Evolutionary conservation across 2,888 invertebrate genomes (phyloP), one percentile per base, ranked within the genome.

Genomic region (Apodemia hepburni): DNA sequence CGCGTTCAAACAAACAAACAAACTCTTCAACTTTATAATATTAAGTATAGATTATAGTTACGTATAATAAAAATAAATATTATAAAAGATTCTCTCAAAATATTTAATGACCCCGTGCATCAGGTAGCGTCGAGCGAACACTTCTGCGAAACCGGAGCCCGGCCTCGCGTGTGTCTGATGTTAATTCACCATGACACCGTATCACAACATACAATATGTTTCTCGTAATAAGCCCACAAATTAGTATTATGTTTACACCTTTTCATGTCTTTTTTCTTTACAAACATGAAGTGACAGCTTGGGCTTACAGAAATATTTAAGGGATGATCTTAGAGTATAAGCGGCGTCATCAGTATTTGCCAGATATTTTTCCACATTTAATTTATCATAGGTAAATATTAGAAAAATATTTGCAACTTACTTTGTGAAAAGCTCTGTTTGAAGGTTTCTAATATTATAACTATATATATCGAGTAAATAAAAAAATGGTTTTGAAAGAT

Each of bases 121-220:
- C 77, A 73, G 78, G 75, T 80, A 84, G 86, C 84, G 87, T 84
- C 78, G 81, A 80, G 81, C 78, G 80, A 81, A 87, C 89, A 85
- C 87, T 89, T 88, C 88, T 85, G 80, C 77, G 90, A 88, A 90
- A 90, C 82, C 78, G 76, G 87, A 89, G 80, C 79, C 71, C 67
- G 65, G 67, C 73, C 75, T 72, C 70, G 74, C 22, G 51, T 51
- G 51, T 17, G 70, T 71, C 71, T 81, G 84, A 85, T 70, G 77
- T 73, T 87, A 85, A 87, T 77, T 65, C 74, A 74, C 66, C 71
- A 66, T 70, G 89, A 89, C 89, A 79, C 67, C 73, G 72, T 84
- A 88, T 88, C 89, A 91, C 83, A 89, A 89, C 84, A 88, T 79
- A 85, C 85, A 80, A 80, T 82, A 75, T 78, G 78, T 85, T 87